Base-by-base conservation (phyloP, 2,113 vertebrate species). In the Gymnocephalus cernua region DNA sequence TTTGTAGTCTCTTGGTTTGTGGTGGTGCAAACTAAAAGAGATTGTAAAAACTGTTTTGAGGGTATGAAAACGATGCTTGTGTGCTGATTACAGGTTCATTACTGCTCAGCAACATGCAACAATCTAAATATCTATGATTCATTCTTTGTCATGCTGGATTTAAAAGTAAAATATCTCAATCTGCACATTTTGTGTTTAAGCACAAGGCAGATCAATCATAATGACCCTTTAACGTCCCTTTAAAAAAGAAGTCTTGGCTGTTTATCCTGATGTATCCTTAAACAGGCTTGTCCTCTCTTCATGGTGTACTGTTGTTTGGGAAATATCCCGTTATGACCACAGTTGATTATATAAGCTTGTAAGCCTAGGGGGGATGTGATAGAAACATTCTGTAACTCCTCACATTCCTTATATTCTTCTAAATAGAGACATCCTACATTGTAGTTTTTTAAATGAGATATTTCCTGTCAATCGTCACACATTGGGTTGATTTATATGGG, bases 311-410 rank as follows among this genome's bases (percentile, higher is more conserved):
- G 71, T 78, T 72, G 66, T 78, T 80, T 82, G 47, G 57, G 44
- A 85, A 61, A 65, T 41, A 70, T 71, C 71, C 23, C 69, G 44
- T 35, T 38, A 56, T 61, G 7, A 32, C 50, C 50, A 54, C 21
- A 19, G 38, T 8, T 88, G 63, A 68, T 79, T 82, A 67, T 74
- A 53, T 69, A 66, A 67, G 38, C 69, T 56, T 68, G 65, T 68
- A 47, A 35, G 50, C 72, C 68, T 63, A 29, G 6, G 57, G 27
- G 75, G 16, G 25, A 62, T 53, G 44, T 70, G 57, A 56, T 8
- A 45, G 45, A 71, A 82, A 56, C 32, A 41, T 66, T 54, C 50
- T 77, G 25, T 62, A 74, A 25, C 7, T 45, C 48, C 32, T 78
- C 18, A 23, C 7, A 51, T 51, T 67, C 11, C 8, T 70, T 18